Base-by-base conservation (phyloP, 1,140 invertebrate species). In the Drosophila littoralis region DNA sequence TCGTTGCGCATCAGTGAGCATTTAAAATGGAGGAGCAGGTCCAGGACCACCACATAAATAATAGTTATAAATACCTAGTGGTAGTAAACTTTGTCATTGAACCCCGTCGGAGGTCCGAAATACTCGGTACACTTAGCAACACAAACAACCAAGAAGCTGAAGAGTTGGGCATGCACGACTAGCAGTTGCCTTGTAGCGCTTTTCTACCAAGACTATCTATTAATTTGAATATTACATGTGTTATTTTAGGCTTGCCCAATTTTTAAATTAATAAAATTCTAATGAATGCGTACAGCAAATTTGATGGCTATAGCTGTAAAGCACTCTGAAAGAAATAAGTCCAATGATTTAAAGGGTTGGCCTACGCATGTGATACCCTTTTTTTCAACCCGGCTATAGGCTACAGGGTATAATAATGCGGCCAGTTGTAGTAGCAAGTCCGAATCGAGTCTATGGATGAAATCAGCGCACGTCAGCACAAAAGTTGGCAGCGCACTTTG, bases 1-100 rank as follows among this genome's bases (percentile, higher is more conserved):
- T 91, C 90, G 90, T 82, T 91, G 78, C 90, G 90, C 90, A 91
- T 91, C 90, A 91, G 70, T 90, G 81, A 91, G 73, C 90, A 91
- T 91, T 91, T 75, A 82, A 91, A 89, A 85, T 89, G 89, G 79
- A 15, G 45, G 45, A 32, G 17, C n/a, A 7, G 57, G 54, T 46
- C 50, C 43, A 42, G 51, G 36, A 61, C 69, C 64, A 69, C 63
- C 60, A 72, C 86, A 85, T 86, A 86, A 82, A 85, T 86, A 90
- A 90, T 86, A 90, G 81, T 84, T 90, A 85, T 88, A 89, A 88
- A 88, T 88, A 88, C 84, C 86, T 88, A 88, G 83, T 88, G 83
- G 71, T 89, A 80, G 83, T 88, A 88, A 88, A 88, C 84, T 88
- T 88, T 88, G 83, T 88, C 83, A 88, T 88, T 89, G 83, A 88